Evolutionary conservation across 2,888 invertebrate species (phyloP).

Genomic region (Liodrosophila aerea): DNA sequence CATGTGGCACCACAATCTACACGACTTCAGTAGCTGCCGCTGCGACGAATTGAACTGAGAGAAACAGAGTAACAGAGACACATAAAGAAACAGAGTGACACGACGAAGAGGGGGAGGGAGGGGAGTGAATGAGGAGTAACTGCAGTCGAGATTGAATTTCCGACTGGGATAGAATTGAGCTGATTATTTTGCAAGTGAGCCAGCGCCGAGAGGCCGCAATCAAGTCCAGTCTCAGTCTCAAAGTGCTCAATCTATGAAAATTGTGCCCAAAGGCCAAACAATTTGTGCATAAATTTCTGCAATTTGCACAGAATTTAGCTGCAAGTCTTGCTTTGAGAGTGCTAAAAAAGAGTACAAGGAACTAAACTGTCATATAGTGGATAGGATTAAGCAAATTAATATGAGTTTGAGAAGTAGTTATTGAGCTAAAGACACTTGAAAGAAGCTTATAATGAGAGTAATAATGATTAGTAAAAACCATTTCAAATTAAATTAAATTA

Average conservation of each 20-base stretch:
- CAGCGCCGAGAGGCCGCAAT: constrained; percentile 1
- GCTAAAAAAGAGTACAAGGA: no score
- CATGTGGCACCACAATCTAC: constrained; percentile 35
- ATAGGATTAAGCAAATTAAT: no score
- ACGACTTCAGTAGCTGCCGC: not conserved
- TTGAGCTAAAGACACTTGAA: no score
- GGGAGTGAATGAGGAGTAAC: constrained; percentile 2
- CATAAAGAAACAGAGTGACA: no score
- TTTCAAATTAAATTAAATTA: no score
- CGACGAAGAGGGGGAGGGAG: no score
- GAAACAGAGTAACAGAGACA: no score
- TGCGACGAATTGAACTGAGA: no score
- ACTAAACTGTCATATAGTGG: no score
- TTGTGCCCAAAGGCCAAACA: constrained; percentile 22
- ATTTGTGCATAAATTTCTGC: constrained; percentile 13
- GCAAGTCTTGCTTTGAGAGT: constrained; percentile 1
- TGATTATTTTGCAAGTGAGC: constrained; percentile 14
- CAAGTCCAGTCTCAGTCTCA: constrained; percentile 1
- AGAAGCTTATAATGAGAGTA: no score
- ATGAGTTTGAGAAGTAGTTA: no score
- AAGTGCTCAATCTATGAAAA: constrained; percentile 23
- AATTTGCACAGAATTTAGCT: constrained; percentile 14
- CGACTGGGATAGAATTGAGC: constrained; percentile 13
- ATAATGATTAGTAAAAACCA: no score
- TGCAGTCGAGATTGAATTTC: constrained; percentile 23